Base-by-base conservation (phyloP, 2,888 invertebrate genomes). In the Agonopterix arenella region DNA sequence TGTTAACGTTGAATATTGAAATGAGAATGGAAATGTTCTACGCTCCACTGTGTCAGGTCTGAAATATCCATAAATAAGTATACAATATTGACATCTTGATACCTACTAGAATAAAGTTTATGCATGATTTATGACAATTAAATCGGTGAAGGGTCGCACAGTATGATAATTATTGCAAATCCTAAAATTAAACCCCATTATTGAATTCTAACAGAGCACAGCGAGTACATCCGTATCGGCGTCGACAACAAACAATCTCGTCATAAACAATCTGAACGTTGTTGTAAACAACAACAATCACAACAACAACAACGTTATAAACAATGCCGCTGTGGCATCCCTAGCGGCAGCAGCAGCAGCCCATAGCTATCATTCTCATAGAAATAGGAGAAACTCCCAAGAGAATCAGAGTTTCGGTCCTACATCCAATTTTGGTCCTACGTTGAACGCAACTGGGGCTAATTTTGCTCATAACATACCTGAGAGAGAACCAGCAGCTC, bases 201-300 rank as follows among this genome's bases (percentile, higher is more conserved):
- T 52, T 52, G 42, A 47, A 49, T 60, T 50, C 45, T 52, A 68
- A 77, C 89, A 90, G 82, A 86, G 76, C 64, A 76, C 86, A 54
- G 79, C 89, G 58, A 84, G 84, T 61, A 81, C 89, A 9, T 85
- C 89, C 11, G 82, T 79, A 45, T 85, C 90, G 48, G 89, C 89
- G 55, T 89, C 90, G 52, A 85, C 90, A 47, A 90, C 90, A 52
- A 90, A 89, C 82, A 90, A 81, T 73, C 76, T 90, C 56, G 84
- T 88, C 62, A 89, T 86, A 80, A 89, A 86, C 80, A 89, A 84
- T 57, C 65, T 86, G 49, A 89, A 84, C 66, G 90, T 88, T 68
- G 89, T 89, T 57, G 90, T 85, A 48, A 90, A 88, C 70, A 89
- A 90, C 82, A 84, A 90, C 75, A 85, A 90, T 64, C 84, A 90